A percentile compares a stretch with the other conserved stretches of the same genome.
Conservation (phyloP, 2,888 invertebrate genomes). For the Aproaerema taeniolella region DNA sequence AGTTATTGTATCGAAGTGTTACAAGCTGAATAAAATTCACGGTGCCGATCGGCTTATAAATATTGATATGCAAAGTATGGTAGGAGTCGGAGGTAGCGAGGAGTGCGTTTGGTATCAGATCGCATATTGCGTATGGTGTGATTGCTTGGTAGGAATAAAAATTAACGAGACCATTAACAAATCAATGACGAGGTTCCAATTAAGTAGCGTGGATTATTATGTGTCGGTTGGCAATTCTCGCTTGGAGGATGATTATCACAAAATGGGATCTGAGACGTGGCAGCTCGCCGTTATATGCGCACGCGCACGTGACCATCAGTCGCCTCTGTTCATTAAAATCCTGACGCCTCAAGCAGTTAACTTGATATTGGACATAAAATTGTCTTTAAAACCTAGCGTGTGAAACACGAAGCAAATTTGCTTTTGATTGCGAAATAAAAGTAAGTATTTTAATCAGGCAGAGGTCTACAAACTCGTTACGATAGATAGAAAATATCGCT, state of each 20-base stretch:
- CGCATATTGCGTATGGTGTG: conserved; percentile 27
- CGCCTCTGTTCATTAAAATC: conserved; percentile 11
- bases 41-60: conserved; percentile 25
- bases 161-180: conserved; percentile 62
- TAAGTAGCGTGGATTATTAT: conserved; percentile 55
- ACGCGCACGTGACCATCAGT: conserved; percentile 10
- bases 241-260: conserved; percentile 46
- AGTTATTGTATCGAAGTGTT: conserved; percentile 14
- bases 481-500: too few species aligned
- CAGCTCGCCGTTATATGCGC: conserved; percentile 16
- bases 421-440: not conserved
- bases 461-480: not conserved
- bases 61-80: conserved; percentile 24
- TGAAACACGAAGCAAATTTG: not conserved
- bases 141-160: conserved; percentile 38
- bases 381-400: conserved; percentile 1
- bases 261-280: conserved; percentile 58
- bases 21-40: conserved; percentile 13
- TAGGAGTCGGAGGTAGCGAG: too few species aligned
- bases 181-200: conserved; percentile 63
- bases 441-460: conserved; percentile 12
- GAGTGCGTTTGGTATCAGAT: conserved; percentile 33
- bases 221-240: conserved; percentile 45
- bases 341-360: not conserved
- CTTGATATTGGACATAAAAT: conserved; percentile 2